Base-by-base conservation (phyloP, 2,888 invertebrate genomes). In the Nesidiocoris tenuis region DNA sequence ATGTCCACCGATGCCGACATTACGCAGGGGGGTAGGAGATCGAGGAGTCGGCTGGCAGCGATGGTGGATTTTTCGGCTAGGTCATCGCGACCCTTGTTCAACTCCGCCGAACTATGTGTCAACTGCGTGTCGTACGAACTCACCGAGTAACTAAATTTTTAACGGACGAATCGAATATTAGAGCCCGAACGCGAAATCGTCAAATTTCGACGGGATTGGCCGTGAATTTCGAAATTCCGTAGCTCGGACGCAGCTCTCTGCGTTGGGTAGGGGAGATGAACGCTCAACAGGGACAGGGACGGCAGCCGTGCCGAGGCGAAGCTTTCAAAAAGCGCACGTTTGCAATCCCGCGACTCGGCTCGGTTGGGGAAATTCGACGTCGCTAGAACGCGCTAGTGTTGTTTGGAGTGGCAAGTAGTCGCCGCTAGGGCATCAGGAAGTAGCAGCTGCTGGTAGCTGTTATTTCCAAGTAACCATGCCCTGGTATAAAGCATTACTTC, bases 1-100 rank as follows among this genome's bases (percentile, higher is more conserved):
- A 64, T 64, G 67, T 68, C 61, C 75, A 71, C 64, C 18, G 74
- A 75, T 61, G 77, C 77, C 77, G 77, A 77, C 77, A 77, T 77
- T 71, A 74, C 75, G 65, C 12, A 7, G 39, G 39, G 39, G 39
- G 39, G 39, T 39, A 39, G 39, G 39, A 39, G 39, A 39, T 39
- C 39, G 12, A 39, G 39, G 39, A 39, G 39, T 39, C 39, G 39
- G 39, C 39, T 39, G 39, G 39, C 39, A 39, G 59, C 70, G 72
- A 72, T 72, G 72, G 72, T 72, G 72, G 72, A 23, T 61, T 61
- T 72, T 72, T 72, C 72, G 72, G 72, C 72, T 72, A 72, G 72
- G 72, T 72, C 72, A 72, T 72, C 72, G 72, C 72, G 61, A 21
- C 39, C 39, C 39, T 39, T 39, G 39, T 39, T 39, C 39, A 39